These are phyloP conservation scores for Cydia strobilella DNA, from an alignment of 1,140 invertebrate species.

Conservation along the genomic window DNA sequence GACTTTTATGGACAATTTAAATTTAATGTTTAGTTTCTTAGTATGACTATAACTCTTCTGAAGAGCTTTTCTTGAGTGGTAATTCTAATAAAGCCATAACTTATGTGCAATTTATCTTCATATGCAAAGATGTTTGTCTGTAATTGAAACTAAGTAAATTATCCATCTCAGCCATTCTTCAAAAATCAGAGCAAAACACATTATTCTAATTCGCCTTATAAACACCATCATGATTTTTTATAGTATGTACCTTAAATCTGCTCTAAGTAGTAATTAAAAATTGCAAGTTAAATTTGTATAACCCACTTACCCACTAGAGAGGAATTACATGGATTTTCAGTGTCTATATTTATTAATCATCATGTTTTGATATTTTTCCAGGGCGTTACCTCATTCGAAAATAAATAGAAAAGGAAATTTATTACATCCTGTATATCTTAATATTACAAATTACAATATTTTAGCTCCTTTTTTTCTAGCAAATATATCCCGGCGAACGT, in stretches of 20 bases:
- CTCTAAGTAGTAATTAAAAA: neutral
- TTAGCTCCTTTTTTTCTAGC: conserved; percentile 58
- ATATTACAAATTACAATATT: neutral
- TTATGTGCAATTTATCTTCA: neutral
- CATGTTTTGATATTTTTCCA: too few relatives aligned
- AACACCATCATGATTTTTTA: neutral
- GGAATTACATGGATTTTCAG: too few relatives aligned
- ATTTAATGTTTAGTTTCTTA: neutral
- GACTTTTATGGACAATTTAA: neutral
- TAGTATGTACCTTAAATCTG: neutral
- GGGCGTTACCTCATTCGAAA: too few relatives aligned
- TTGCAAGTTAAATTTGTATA: neutral
- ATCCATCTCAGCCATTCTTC: neutral
- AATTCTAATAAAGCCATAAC: conserved; percentile 33
- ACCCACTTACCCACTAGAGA: neutral
- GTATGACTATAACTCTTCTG: neutral
- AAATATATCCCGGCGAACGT: conserved; percentile 86
- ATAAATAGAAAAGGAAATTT: too few relatives aligned
- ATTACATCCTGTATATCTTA: neutral
- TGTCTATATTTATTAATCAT: too few relatives aligned
- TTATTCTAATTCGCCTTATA: neutral
- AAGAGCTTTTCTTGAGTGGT: neutral
- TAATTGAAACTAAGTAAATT: neutral
- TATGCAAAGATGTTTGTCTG: neutral
- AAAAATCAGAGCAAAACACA: conserved; percentile 1